These are phyloP conservation scores for Ranitomeya imitator DNA, from an alignment of 2,113 vertebrate species.

Conservation along the genomic window DNA sequence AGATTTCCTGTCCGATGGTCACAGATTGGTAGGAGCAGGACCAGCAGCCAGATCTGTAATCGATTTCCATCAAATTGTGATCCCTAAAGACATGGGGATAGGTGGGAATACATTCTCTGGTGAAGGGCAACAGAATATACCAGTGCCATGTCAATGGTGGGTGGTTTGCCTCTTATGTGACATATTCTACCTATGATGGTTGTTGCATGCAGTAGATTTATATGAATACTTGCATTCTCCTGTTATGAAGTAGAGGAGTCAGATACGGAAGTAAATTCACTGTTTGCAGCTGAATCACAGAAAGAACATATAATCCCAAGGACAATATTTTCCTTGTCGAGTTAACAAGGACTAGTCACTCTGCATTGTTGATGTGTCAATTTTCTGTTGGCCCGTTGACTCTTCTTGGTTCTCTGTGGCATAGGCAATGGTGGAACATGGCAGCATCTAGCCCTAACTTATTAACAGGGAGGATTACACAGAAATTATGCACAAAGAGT, in stretches of 20 bases:
- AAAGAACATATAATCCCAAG: slow-evolving; percentile 54
- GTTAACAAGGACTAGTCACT: slow-evolving; percentile 36
- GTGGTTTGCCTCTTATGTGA: neutral
- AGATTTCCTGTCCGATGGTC: no score
- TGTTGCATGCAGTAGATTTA: neutral
- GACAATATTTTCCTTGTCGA: slow-evolving; percentile 55
- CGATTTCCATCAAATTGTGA: no score
- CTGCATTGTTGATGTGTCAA: slow-evolving; percentile 29
- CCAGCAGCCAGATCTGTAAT: no score
- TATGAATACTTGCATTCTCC: neutral
- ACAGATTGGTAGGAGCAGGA: no score
- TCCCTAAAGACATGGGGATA: no score
- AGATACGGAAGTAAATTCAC: slow-evolving; percentile 44
- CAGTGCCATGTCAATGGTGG: neutral
- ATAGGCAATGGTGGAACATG: neutral
- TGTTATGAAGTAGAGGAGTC: neutral
- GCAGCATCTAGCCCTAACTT: neutral
- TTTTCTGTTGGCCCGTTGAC: slow-evolving; percentile 12
- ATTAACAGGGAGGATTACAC: neutral
- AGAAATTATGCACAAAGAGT: neutral
- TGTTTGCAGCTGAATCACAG: slow-evolving; percentile 48
- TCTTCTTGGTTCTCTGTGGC: neutral
- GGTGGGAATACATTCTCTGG: neutral
- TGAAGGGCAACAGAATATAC: neutral
- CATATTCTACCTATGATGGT: neutral